Evolutionary conservation across 2,113 vertebrate genomes (phyloP).

Genomic region (Pseudorasbora parva): DNA sequence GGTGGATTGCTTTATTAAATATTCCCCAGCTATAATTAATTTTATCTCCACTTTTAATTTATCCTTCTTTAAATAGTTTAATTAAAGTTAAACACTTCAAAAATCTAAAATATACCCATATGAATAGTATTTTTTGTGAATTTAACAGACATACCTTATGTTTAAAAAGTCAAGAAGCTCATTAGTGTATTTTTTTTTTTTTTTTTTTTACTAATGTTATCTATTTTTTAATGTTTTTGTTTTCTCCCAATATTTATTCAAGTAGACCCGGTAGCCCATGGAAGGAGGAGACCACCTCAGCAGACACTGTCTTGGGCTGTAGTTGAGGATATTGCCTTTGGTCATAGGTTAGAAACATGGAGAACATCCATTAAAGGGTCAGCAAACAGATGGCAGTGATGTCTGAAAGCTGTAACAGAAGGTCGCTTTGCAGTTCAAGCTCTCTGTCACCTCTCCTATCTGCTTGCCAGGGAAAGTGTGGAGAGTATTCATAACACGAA

Average conservation of each 20-base stretch:
- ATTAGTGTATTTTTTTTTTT: background rate
- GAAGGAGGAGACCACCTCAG: background rate
- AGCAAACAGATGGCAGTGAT: constrained; percentile 50
- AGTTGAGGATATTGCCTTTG: constrained; percentile 41
- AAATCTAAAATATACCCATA: background rate
- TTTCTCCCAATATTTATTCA: background rate
- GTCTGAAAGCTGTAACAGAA: constrained; percentile 44
- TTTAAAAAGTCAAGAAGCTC: background rate
- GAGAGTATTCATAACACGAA: constrained; percentile 48
- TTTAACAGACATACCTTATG: background rate
- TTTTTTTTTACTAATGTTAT: background rate
- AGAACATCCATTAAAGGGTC: constrained; percentile 55
- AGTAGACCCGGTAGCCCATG: background rate
- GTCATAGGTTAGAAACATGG: constrained; percentile 52
- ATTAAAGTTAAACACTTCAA: background rate
- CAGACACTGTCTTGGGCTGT: constrained; percentile 36
- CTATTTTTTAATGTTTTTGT: background rate
- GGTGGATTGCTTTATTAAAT: background rate
- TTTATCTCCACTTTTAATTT: background rate
- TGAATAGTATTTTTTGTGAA: background rate
- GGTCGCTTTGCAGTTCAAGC: constrained; percentile 35
- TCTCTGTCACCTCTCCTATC: constrained; percentile 32
- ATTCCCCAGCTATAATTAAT: background rate
- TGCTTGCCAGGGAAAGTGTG: constrained; percentile 30
- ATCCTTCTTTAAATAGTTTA: background rate